phyloP scores from a whole-genome alignment of 92 coral and sea anemone species.

The Epizoanthus stellaris region DNA sequence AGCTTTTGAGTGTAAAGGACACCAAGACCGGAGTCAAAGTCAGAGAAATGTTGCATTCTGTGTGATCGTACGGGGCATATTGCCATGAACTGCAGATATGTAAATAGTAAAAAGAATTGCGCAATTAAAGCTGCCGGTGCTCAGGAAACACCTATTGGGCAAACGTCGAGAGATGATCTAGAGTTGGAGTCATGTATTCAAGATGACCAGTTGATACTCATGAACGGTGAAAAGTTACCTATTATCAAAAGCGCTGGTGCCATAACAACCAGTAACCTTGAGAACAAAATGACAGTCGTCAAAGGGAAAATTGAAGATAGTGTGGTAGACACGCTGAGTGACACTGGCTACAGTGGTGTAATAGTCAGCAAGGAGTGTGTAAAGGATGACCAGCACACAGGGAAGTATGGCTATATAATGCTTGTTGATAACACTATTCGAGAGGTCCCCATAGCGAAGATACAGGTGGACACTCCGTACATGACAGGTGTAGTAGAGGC shows the following conservation, averaged over 20 bases:
- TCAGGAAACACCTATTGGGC: no score
- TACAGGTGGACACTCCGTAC: slow-evolving; percentile 16
- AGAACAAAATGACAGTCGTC: slow-evolving; percentile 23
- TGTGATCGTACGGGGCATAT: slow-evolving; percentile 23
- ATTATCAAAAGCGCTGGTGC: slow-evolving; percentile 12
- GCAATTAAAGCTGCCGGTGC: slow-evolving; percentile 18
- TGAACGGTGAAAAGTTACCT: slow-evolving; percentile 3
- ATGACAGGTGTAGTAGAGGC: not conserved
- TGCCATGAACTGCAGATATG: slow-evolving; percentile 25
- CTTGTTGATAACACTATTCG: not conserved
- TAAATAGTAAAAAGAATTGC: not conserved
- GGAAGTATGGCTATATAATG: slow-evolving; percentile 2
- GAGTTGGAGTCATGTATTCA: slow-evolving; percentile 1
- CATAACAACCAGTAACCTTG: not conserved
- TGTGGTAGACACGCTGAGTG: slow-evolving; percentile 29
- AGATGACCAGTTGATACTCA: slow-evolving; percentile 2
- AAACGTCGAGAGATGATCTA: not conserved
- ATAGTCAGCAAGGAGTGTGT: slow-evolving; percentile 11
- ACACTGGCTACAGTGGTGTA: slow-evolving; percentile 26
- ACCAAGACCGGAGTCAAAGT: not conserved
- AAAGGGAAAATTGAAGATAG: not conserved
- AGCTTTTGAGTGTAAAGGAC: slow-evolving; percentile 17
- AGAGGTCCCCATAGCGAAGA: not conserved
- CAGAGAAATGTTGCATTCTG: slow-evolving; percentile 30
- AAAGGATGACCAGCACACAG: slow-evolving; percentile 20